Percentiles rank a stretch among this genome's conserved stretches.
Conservation (phyloP, 2,888 invertebrate genomes). For the Cryptosula pallasiana region DNA sequence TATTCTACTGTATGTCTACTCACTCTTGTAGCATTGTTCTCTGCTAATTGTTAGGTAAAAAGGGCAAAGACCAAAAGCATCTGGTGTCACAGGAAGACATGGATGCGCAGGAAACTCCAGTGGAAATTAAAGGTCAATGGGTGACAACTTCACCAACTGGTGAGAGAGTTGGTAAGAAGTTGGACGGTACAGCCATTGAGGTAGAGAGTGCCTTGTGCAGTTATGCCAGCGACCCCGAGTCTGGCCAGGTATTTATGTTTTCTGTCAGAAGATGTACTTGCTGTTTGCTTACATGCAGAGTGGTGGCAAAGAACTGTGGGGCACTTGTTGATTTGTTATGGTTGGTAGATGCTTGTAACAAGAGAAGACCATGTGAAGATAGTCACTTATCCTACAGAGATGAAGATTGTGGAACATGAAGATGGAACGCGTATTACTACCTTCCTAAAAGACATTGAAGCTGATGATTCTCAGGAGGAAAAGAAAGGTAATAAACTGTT, state of each 20-base stretch:
- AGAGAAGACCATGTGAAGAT: conserved; percentile 51
- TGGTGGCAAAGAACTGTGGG: no score
- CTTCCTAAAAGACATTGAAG: conserved; percentile 28
- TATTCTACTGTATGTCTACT: neutral
- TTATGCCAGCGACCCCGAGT: conserved; percentile 47
- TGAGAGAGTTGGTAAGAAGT: conserved; percentile 35
- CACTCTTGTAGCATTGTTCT: no score
- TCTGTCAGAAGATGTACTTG: no score
- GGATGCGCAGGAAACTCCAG: conserved; percentile 29
- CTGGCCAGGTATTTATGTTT: conserved; percentile 39
- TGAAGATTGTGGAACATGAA: conserved; percentile 49
- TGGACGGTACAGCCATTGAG: conserved; percentile 35
- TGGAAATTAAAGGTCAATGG: conserved; percentile 36
- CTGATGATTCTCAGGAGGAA: neutral
- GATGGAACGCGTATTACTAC: conserved; percentile 53
- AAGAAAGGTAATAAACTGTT: conserved; percentile 24
- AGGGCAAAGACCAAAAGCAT: conserved; percentile 11
- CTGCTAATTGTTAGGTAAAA: conserved; percentile 3
- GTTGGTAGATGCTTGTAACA: conserved; percentile 45
- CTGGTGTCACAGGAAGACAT: conserved; percentile 29
- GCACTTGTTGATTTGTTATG: conserved; percentile 9
- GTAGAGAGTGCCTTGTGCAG: conserved; percentile 38
- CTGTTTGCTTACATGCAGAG: no score
- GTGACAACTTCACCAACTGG: conserved; percentile 43
- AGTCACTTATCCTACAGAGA: conserved; percentile 48